These are phyloP conservation scores for Amblyopsis rosae DNA, from an alignment of 2,113 vertebrate species.

Conservation along the genomic window DNA sequence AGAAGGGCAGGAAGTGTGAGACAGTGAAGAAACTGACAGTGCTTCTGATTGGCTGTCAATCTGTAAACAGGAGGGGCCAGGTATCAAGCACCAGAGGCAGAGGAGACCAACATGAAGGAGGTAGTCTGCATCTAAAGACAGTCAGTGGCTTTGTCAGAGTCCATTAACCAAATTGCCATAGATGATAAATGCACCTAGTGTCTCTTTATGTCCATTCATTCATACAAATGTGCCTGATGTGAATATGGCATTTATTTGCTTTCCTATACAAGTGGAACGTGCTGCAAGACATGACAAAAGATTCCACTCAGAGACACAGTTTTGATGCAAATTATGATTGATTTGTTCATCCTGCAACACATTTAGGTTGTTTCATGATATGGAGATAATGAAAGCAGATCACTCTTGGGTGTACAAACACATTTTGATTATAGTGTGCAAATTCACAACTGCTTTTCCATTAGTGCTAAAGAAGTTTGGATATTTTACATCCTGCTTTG, in stretches of 20 bases:
- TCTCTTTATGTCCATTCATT: conserved; percentile 36
- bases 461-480: conserved; percentile 12
- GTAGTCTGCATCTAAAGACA: conserved; percentile 76
- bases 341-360: conserved; percentile 14
- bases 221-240: conserved; percentile 44
- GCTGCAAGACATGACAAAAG: conserved; percentile 22
- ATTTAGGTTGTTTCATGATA: conserved; percentile 22
- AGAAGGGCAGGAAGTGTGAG: conserved; percentile 17
- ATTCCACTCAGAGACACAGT: conserved; percentile 29
- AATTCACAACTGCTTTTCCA: conserved; percentile 21
- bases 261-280: conserved; percentile 30
- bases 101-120: conserved; percentile 62
- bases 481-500: conserved; percentile 8
- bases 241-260: conserved; percentile 48
- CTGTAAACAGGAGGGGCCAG: conserved; percentile 44
- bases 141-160: conserved; percentile 74
- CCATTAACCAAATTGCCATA: conserved; percentile 77
- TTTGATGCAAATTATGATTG: conserved; percentile 44
- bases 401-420: conserved; percentile 9
- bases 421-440: conserved; percentile 27
- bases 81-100: conserved; percentile 44
- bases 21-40: conserved; percentile 40
- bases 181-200: conserved; percentile 69
- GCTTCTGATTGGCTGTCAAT: conserved; percentile 57
- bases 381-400: conserved; percentile 29